Base-by-base conservation (phyloP, 2,888 invertebrate species). In the Laspeyria flexula region DNA sequence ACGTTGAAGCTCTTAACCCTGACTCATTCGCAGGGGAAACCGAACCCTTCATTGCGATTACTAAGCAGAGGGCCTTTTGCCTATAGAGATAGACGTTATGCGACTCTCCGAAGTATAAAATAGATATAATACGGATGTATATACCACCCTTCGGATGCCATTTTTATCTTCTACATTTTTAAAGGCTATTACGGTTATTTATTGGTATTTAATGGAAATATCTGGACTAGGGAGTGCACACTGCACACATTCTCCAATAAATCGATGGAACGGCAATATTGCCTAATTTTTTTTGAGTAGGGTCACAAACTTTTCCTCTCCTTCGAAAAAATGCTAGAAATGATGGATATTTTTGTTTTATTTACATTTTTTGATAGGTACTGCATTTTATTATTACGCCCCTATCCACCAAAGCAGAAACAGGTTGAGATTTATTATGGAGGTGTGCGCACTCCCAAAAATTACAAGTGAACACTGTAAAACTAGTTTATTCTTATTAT, bases 1-100 rank as follows among this genome's bases (percentile, higher is more conserved):
- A 44, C 59, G 45, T 53, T 55, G 42, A 65, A 58, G 52, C 55
- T 60, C 55, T 60, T 54, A 65, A 55, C 55, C 54, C 71, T 78
- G 78, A 78, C 51, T 78, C 73, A 78, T 63, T 41, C 60, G 38
- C 23, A 48, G 63, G 71, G 76, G 70, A 62, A 63, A 39, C 56
- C 53, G 64, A 34, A 55, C 65, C 60, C 63, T 60, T 63, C 55
- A 48, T 37, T 53, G 44, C 46, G 42, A 50, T 65, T 63, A 57
- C 48, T 42, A 46, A 63, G 54, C 44, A 56, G 31, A 43, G 65
- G 47, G 54, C 42, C 49, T 51, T 48, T 45, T 47, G 34, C 29
- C 34, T 47, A 45, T 27, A 46, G 12, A 41, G 45, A 37, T 12
- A 41, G 45, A 37, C 46, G 47, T 58, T 50, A 56, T 40, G 33